Evolutionary conservation across 2,797 vertebrate species (phyloP).

Genomic region (Anguilla pacifica): DNA sequence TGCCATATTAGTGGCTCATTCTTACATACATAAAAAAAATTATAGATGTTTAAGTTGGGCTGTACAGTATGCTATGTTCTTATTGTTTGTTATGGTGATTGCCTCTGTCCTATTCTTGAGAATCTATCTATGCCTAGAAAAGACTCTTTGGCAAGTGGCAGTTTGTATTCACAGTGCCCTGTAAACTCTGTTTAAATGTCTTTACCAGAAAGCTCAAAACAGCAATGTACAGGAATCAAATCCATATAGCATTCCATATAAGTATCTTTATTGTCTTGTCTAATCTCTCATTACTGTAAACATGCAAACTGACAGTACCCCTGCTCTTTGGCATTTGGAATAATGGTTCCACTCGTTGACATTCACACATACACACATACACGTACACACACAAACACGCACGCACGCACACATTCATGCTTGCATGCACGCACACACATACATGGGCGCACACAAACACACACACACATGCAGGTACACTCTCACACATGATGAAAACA

Average conservation of each 20-base stretch:
- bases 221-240: not conserved
- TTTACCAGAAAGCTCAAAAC: not conserved
- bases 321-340: not conserved
- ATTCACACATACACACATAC: not conserved
- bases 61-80: not conserved
- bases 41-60: not conserved
- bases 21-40: too few relatives aligned
- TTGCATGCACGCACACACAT: too few relatives aligned
- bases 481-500: conserved; percentile 4
- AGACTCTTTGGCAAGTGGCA: not conserved
- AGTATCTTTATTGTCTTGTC: not conserved
- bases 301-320: not conserved
- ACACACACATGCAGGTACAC: not conserved
- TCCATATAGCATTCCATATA: not conserved
- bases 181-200: not conserved
- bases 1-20: too few relatives aligned
- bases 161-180: not conserved
- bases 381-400: not conserved
- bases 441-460: too few relatives aligned
- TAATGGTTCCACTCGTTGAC: not conserved
- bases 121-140: not conserved
- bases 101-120: too few relatives aligned
- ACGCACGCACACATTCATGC: too few relatives aligned
- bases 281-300: conserved; percentile 1
- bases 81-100: not conserved